A percentile compares a stretch with the other conserved stretches of the same genome.
phyloP scores from a whole-genome alignment of 2,797 vertebrate genomes.

The Peromyscus nudipes region DNA sequence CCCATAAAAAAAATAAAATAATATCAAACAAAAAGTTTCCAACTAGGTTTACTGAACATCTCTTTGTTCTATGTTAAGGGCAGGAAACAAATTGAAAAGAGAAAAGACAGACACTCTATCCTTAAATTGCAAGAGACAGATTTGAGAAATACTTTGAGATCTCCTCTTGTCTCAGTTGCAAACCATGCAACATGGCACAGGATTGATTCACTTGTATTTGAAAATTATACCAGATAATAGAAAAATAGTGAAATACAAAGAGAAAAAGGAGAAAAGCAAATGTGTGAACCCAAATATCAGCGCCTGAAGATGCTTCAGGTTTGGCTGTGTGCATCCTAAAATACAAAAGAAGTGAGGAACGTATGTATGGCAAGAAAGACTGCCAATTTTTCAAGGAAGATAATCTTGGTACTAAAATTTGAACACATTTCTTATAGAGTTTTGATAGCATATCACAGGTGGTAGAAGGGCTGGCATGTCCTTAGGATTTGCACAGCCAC shows the following conservation, averaged over 20 bases:
- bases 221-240: background rate
- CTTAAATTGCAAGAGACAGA: slow-evolving; percentile 23
- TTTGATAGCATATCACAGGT: background rate
- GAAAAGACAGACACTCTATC: slow-evolving; percentile 11
- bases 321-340: slow-evolving; percentile 15
- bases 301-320: background rate
- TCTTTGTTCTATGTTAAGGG: slow-evolving; percentile 15
- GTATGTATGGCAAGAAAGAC: background rate
- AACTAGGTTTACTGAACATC: slow-evolving; percentile 5
- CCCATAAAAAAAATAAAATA: background rate
- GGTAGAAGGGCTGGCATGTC: background rate
- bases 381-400: background rate
- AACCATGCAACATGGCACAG: background rate
- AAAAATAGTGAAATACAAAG: slow-evolving; percentile 29
- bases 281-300: background rate
- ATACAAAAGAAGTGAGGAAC: background rate
- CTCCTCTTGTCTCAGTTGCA: slow-evolving; percentile 46
- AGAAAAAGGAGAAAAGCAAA: background rate
- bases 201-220: slow-evolving; percentile 36
- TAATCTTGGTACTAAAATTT: slow-evolving; percentile 3
- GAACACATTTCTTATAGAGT: background rate
- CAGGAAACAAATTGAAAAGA: slow-evolving; percentile 36
- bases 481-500: slow-evolving; percentile 26
- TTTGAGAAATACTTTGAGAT: slow-evolving; percentile 1
- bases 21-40: background rate